Base-by-base conservation (phyloP, 2,113 vertebrate genomes). In the Crypturellus undulatus region DNA sequence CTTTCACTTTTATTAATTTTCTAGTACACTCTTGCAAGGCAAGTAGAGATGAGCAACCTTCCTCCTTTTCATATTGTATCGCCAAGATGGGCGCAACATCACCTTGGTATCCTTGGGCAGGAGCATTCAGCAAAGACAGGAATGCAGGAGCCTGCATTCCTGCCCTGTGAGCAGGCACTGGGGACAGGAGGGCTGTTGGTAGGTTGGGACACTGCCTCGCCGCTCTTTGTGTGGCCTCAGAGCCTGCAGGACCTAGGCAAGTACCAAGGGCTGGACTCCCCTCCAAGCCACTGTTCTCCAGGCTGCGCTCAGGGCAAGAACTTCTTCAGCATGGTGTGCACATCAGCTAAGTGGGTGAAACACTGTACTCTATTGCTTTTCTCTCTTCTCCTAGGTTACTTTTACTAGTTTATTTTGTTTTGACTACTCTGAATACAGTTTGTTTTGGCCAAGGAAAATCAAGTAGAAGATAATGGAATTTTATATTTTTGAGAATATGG, bases 1-100 rank as follows among this genome's bases (percentile, higher is more conserved):
- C 51, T 45, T 71, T 75, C 58, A 36, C 34, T 92, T 82, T 62
- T 73, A 90, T 84, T 40, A 79, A 65, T 95, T 84, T 94, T 69
- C 51, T 71, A 84, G 42, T 58, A 28, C 38, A 36, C 1, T 20
- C 51, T 43, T 51, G 14, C 47, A 30, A 84, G 26, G 42, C 30
- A 64, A 43, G 58, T 0, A 32, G 8, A 80, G 51, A 87, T 25
- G 5, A 56, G 73, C 56, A 92, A 51, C 52, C 21, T 82, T 8
- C 30, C 26, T 73, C 15, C 5, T 7, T 7, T 70, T 40, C 51
- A 6, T 10, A 4, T 1, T 8, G 24, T 26, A 51, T n/a, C 16
- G 9, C 24, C 62, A 21, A 0, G 3, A 1, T 5, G 30, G 49
- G 62, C 49, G 9, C 1, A 0, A 47, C 1, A 32, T 87, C 71